Conservation (phyloP, 2,113 vertebrate genomes). For the Bubo blakistoni region DNA sequence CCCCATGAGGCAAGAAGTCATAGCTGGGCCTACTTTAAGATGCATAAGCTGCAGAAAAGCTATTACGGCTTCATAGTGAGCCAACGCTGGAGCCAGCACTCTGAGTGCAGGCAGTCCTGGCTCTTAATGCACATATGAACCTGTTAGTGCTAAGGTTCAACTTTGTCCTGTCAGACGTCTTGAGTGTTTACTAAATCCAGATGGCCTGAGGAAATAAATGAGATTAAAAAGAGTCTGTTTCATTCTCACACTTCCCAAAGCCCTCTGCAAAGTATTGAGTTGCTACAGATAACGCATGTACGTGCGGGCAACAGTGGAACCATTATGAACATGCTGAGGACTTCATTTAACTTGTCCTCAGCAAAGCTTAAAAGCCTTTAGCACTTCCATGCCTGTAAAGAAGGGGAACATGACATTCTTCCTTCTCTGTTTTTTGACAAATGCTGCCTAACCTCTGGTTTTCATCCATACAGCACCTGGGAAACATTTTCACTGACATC, state of each 20-base stretch:
- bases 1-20: conserved; percentile 17
- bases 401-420: not conserved
- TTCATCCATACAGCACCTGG: not conserved
- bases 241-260: conserved; percentile 45
- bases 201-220: conserved; percentile 50
- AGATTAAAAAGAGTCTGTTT: conserved; percentile 43
- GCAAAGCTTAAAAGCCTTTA: not conserved
- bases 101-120: not conserved
- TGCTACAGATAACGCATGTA: not conserved
- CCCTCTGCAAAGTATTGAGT: not conserved
- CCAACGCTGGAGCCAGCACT: not conserved
- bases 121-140: conserved; percentile 1
- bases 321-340: not conserved
- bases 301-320: not conserved
- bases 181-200: conserved; percentile 59
- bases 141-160: conserved; percentile 43
- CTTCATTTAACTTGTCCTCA: not conserved
- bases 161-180: conserved; percentile 13
- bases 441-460: not conserved
- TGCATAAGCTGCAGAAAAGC: conserved; percentile 8
- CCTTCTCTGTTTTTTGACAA: not conserved
- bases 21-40: conserved; percentile 27
- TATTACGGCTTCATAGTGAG: conserved; percentile 11
- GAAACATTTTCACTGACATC: not conserved
- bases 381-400: not conserved